A percentile compares a stretch with the other conserved stretches of the same genome.
Evolutionary conservation across 2,797 vertebrate genomes (phyloP).

Genomic region (Lates japonicus): DNA sequence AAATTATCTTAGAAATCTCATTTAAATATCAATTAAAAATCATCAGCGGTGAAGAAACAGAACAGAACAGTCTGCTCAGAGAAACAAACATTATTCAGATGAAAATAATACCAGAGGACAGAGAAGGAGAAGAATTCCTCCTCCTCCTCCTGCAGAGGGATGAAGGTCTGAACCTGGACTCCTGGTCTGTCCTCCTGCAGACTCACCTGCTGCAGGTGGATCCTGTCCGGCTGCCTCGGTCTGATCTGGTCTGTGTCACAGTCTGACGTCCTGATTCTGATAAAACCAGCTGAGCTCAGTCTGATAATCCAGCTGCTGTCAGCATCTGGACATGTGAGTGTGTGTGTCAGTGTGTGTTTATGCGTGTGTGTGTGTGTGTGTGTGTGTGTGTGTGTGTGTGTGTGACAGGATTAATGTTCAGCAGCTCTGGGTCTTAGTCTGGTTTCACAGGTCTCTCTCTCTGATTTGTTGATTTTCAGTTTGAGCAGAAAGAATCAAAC

Average conservation of each 20-base stretch:
- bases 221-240: not conserved
- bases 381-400: constrained; percentile 31
- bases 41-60: too few relatives aligned
- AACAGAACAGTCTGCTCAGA: too few relatives aligned
- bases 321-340: constrained; percentile 72
- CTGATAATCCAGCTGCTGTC: constrained; percentile 77
- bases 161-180: not conserved
- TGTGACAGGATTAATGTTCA: constrained; percentile 39
- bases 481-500: too few relatives aligned
- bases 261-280: constrained; percentile 32
- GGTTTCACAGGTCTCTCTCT: constrained; percentile 18
- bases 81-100: too few relatives aligned
- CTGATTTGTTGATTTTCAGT: not conserved
- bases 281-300: constrained; percentile 39
- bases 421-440: constrained; percentile 35
- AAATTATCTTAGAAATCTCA: too few relatives aligned
- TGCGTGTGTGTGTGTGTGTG: constrained; percentile 13
- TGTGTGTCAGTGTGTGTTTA: constrained; percentile 17
- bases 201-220: constrained; percentile 51
- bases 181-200: not conserved
- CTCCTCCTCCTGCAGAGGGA: not conserved
- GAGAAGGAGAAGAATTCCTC: too few relatives aligned
- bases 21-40: too few relatives aligned
- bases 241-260: not conserved
- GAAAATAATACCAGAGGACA: too few relatives aligned